Evolutionary conservation across 2,113 vertebrate genomes (phyloP).

Genomic region (Hemibagrus wyckioides): DNA sequence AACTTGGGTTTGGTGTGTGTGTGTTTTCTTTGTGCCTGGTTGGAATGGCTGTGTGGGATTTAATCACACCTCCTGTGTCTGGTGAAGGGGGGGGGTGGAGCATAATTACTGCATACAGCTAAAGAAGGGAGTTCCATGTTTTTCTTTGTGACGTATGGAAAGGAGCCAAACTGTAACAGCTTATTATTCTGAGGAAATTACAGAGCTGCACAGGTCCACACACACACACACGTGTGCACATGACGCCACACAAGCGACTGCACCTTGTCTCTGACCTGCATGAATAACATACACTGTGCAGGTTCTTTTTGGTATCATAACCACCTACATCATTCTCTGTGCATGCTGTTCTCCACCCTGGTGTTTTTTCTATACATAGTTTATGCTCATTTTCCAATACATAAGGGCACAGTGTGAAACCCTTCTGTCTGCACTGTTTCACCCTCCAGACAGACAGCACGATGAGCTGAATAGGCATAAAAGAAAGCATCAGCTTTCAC

Average conservation of each 20-base stretch:
- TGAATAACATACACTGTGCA: conserved; percentile 24
- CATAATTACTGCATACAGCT: conserved; percentile 67
- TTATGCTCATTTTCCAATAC: not conserved
- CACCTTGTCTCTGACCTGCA: conserved; percentile 5
- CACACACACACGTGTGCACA: not conserved
- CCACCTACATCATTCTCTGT: not conserved
- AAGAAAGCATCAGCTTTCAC: not conserved
- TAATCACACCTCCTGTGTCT: conserved; percentile 30
- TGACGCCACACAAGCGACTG: not conserved
- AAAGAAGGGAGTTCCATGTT: conserved; percentile 58
- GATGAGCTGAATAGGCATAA: not conserved
- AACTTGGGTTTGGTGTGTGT: not conserved
- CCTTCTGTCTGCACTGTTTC: not conserved
- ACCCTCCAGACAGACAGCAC: not conserved
- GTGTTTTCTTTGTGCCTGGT: not conserved
- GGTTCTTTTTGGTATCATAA: not conserved
- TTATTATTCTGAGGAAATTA: conserved; percentile 69
- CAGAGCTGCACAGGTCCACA: conserved; percentile 56
- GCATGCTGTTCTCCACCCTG: not conserved
- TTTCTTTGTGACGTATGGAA: conserved; percentile 62
- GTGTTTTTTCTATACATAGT: conserved; percentile 1
- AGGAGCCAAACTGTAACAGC: conserved; percentile 62
- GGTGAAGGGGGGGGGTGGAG: conserved; percentile 49
- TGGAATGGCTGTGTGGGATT: conserved; percentile 32
- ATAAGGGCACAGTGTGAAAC: not conserved